Evolutionary conservation across 2,888 invertebrate species (phyloP), one percentile per base, ranked within the genome.

Genomic region (Tridacna gigas): DNA sequence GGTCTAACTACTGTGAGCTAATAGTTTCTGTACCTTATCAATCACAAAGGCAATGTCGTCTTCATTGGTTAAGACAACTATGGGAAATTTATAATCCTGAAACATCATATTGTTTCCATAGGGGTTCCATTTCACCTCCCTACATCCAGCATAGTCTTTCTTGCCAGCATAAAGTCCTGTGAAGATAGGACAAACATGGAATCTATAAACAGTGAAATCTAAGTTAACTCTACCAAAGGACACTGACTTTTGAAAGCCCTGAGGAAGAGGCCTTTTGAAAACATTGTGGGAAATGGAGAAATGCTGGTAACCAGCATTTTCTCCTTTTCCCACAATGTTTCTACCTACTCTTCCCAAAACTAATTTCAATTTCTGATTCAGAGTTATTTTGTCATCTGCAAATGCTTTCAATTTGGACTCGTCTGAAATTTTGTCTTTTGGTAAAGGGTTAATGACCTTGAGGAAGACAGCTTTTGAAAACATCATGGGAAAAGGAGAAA

Each of bases 61-160:
- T 26, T 92, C 80, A 75, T 96, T 95, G 7, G 95, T 96, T 60
- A 98, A 95, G 85, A 96, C 97, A 95, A 98, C 98, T 90, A 98
- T 97, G 0, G 98, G 98, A 92, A 98, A 98, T n/a, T 97, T 97
- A 93, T 98, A 97, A 92, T 98, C 97, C 91, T 96, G 96, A 91
- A 97, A 96, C 89, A 98, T 94, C 20, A 98, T 95, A 1, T 97
- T 96, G 20, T 97, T 97, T 13, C 98, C 98, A 89, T 88, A 73
- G 20, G 96, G 96, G 95, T 99, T 99, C 98, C 98, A 99, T 0
- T 87, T 75, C 15, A 88, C 86, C 18, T 91, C 88, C 26, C 89
- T 86, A 86, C 95, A 95, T 67, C 89, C 77, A 37, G 84, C 81
- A 86, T 92, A 93, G 3, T 89, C 82, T 0, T 77, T 45, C 63